Conservation (phyloP, 1,140 invertebrate genomes). For the Neuroterus valhalla region DNA sequence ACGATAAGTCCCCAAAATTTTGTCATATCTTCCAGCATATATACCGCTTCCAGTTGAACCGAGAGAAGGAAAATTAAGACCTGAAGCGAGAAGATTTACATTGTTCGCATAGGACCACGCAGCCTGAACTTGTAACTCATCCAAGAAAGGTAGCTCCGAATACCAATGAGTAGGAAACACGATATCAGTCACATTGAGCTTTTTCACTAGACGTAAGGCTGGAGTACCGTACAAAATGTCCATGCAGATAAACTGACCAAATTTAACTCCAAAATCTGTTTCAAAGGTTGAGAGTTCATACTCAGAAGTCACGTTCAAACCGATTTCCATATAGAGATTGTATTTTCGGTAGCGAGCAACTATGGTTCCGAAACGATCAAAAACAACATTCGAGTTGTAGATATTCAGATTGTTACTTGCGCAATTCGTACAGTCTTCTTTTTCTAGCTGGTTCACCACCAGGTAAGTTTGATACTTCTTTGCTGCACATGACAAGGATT, state of each 20-base stretch:
- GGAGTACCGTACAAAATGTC: slow-evolving; percentile 84
- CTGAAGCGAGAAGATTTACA: slow-evolving; percentile 78
- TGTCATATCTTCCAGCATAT: slow-evolving; percentile 67
- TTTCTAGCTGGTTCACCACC: slow-evolving; percentile 84
- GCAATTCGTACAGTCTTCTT: slow-evolving; percentile 73
- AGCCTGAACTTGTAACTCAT: slow-evolving; percentile 77
- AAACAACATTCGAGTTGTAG: slow-evolving; percentile 87
- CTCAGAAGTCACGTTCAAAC: slow-evolving; percentile 72
- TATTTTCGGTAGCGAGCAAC: slow-evolving; percentile 84
- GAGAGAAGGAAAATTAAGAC: slow-evolving; percentile 70
- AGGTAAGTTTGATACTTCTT: slow-evolving; percentile 76
- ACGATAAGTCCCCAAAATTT: slow-evolving; percentile 48
- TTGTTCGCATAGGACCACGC: slow-evolving; percentile 75
- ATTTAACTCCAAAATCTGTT: slow-evolving; percentile 89
- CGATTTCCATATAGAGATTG: slow-evolving; percentile 79
- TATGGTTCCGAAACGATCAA: slow-evolving; percentile 79
- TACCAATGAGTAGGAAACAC: slow-evolving; percentile 85
- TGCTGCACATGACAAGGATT: slow-evolving; percentile 77
- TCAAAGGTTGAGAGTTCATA: slow-evolving; percentile 77
- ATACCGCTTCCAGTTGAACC: slow-evolving; percentile 77
- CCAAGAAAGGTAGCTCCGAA: slow-evolving; percentile 83
- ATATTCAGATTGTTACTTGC: slow-evolving; percentile 68
- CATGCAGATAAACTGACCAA: slow-evolving; percentile 86
- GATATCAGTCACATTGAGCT: slow-evolving; percentile 80
- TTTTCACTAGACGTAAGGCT: slow-evolving; percentile 74